Conservation (phyloP, 2,888 invertebrate genomes). For the Aquatica leii region DNA sequence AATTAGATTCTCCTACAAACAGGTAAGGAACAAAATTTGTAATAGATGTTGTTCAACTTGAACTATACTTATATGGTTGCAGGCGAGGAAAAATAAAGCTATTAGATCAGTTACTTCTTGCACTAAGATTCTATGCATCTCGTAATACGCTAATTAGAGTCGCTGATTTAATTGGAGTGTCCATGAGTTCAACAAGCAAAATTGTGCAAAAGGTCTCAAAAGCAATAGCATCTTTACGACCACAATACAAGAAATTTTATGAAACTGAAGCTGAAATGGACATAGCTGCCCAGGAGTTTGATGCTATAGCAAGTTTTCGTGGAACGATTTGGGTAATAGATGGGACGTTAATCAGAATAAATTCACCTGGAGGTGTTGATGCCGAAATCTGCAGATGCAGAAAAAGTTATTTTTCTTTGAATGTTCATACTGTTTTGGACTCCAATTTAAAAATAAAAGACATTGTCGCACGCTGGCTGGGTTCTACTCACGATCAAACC, state of each 20-base stretch:
- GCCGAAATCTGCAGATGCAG: too few relatives aligned
- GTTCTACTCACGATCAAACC: too few relatives aligned
- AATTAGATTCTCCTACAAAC: not conserved
- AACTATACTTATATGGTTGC: not conserved
- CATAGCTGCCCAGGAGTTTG: not conserved
- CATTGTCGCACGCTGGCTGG: not conserved
- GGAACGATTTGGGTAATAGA: not conserved
- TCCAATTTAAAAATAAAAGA: not conserved
- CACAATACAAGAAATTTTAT: too few relatives aligned
- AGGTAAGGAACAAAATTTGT: not conserved
- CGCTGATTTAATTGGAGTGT: not conserved
- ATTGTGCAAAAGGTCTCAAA: not conserved
- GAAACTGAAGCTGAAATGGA: too few relatives aligned
- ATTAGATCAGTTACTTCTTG: not conserved
- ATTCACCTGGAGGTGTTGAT: not conserved
- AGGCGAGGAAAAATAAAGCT: not conserved
- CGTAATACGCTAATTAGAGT: not conserved
- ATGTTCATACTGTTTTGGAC: not conserved
- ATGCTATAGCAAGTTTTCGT: too few relatives aligned
- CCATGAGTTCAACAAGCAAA: not conserved
- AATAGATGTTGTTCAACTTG: not conserved
- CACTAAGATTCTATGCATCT: too few relatives aligned
- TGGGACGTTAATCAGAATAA: not conserved
- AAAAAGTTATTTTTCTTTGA: too few relatives aligned
- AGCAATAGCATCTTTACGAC: too few relatives aligned